Percentiles rank a stretch among this genome's conserved stretches.
These are phyloP conservation scores for Stenodera caucasica DNA, from an alignment of 2,888 invertebrate genomes.

Conservation along the genomic window DNA sequence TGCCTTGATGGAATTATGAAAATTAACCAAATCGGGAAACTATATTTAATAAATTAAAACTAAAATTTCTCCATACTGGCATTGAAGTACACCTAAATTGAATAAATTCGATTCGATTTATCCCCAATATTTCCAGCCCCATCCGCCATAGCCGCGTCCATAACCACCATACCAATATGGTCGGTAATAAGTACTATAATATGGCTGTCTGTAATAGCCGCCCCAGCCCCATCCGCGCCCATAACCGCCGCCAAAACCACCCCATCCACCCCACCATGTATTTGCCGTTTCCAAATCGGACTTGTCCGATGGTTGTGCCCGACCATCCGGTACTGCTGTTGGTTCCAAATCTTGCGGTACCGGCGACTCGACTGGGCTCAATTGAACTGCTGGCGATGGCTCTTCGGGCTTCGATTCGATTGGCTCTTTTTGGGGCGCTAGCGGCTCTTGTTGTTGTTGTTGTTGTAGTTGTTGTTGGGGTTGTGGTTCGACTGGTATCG, in stretches of 20 bases:
- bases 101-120: background rate
- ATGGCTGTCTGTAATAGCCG: slow-evolving; percentile 18
- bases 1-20: background rate
- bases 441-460: background rate
- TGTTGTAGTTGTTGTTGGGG: slow-evolving; percentile 3
- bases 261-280: slow-evolving; percentile 36
- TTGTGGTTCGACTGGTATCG: slow-evolving; percentile 2
- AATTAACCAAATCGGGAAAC: background rate
- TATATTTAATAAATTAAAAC: background rate
- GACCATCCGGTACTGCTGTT: background rate
- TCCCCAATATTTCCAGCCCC: slow-evolving; percentile 27
- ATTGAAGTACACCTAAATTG: background rate
- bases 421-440: background rate
- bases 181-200: slow-evolving; percentile 13
- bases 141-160: slow-evolving; percentile 31
- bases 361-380: background rate
- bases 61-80: background rate
- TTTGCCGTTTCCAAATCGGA: slow-evolving; percentile 38
- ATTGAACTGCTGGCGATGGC: background rate
- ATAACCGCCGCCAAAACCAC: slow-evolving; percentile 22
- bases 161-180: slow-evolving; percentile 21
- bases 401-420: background rate
- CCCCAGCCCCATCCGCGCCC: slow-evolving; percentile 25
- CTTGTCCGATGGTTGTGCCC: slow-evolving; percentile 15
- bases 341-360: background rate